These are phyloP conservation scores for Pangasius sanitwongsei DNA, from an alignment of 2,797 vertebrate species.

Conservation along the genomic window DNA sequence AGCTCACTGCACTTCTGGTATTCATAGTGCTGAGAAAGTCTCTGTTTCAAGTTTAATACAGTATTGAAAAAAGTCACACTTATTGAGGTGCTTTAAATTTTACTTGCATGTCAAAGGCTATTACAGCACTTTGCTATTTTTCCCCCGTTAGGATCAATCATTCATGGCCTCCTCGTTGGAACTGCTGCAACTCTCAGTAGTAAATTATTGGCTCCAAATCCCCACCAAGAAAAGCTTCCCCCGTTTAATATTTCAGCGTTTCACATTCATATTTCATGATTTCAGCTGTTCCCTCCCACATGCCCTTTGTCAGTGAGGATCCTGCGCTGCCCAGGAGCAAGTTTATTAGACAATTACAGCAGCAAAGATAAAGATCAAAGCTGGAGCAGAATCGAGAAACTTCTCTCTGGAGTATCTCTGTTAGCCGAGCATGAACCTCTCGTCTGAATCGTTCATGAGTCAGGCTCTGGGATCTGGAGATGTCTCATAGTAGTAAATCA, in stretches of 20 bases:
- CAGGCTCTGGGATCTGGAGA: not conserved
- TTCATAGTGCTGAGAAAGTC: not conserved
- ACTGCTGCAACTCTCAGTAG: conserved; percentile 5
- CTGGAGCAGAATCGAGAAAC: conserved; percentile 56
- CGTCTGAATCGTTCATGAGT: conserved; percentile 51
- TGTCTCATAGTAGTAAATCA: not conserved
- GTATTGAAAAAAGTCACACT: not conserved
- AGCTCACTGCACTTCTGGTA: not conserved
- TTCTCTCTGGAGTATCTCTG: conserved; percentile 65
- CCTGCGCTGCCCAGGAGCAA: conserved; percentile 57
- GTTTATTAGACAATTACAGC: conserved; percentile 57
- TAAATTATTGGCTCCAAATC: conserved; percentile 55
- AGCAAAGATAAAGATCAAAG: conserved; percentile 76
- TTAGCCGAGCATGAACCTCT: conserved; percentile 59
- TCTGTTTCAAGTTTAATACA: not conserved
- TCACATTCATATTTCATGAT: conserved; percentile 74
- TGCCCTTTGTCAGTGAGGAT: conserved; percentile 65
- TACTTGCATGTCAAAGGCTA: not conserved
- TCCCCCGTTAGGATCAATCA: conserved; percentile 44
- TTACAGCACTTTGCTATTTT: conserved; percentile 1
- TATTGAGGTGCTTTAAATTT: not conserved
- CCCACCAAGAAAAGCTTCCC: conserved; percentile 50
- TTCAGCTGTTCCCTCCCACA: conserved; percentile 63
- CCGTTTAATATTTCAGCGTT: conserved; percentile 73
- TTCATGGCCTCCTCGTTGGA: conserved; percentile 30